phyloP scores from a whole-genome alignment of 2,888 invertebrate species.

The Anaspis maculata region DNA sequence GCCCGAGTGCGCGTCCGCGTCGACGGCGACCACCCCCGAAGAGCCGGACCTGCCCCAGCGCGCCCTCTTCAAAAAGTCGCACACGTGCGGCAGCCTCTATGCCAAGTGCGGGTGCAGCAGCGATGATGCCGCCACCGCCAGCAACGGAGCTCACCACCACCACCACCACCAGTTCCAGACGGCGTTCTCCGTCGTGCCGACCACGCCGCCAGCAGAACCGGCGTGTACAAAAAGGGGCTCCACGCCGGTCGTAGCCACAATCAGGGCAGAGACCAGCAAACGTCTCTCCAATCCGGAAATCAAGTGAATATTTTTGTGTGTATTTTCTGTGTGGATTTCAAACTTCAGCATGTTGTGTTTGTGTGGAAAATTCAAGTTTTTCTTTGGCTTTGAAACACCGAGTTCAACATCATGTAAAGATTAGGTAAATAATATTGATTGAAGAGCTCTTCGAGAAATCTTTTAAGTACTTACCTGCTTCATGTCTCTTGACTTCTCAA shows the following conservation, averaged over 20 bases:
- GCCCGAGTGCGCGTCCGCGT: constrained; percentile 17
- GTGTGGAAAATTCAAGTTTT: too few relatives aligned
- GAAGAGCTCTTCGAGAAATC: too few relatives aligned
- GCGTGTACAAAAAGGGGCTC: constrained; percentile 12
- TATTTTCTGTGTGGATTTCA: too few relatives aligned
- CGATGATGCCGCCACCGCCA: constrained; percentile 14
- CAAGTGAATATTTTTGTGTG: too few relatives aligned
- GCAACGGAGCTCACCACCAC: constrained; percentile 7
- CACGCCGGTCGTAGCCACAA: constrained; percentile 11
- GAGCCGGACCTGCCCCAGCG: constrained; percentile 11
- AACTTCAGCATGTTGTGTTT: too few relatives aligned
- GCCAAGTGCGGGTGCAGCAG: constrained; percentile 40
- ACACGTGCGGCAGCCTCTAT: constrained; percentile 42
- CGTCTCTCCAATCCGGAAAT: constrained; percentile 30
- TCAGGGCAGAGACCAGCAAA: constrained; percentile 16
- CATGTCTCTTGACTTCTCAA: too few relatives aligned
- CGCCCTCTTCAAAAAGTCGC: constrained; percentile 32
- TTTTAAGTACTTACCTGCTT: too few relatives aligned
- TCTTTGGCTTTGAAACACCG: too few relatives aligned
- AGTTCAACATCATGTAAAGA: too few relatives aligned
- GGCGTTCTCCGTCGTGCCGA: too few relatives aligned
- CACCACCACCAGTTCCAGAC: too few relatives aligned
- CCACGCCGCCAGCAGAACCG: constrained; percentile 14
- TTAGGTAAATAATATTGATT: too few relatives aligned
- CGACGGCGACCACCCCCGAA: constrained; percentile 11